Evolutionary conservation across 2,113 vertebrate species (phyloP), one percentile per base, ranked within the genome.

Genomic region (Platysternon megacephalum): DNA sequence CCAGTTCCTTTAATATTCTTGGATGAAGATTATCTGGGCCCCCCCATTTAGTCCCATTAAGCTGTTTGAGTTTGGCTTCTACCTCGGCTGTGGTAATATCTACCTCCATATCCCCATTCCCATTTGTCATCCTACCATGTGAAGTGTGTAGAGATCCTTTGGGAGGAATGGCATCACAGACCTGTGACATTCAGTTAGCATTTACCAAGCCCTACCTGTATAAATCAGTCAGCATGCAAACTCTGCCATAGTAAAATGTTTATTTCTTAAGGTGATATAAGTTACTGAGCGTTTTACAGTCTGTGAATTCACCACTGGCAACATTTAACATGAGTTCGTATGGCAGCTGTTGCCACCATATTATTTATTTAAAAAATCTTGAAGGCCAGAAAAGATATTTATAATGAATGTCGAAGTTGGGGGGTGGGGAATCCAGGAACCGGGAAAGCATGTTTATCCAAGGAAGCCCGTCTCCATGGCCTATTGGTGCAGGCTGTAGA

Each of bases 251-350:
- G 96, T 97, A 98, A 98, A 98, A 98, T 98, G 98, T 98, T 98
- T 98, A 98, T 98, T 98, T 96, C 93, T 97, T 98, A 96, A 97
- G 96, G 97, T 98, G 98, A 98, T 97, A 96, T 88, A 98, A 98
- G 98, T 97, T 98, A 98, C 97, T 97, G 90, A 86, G 97, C 93
- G 86, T 95, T 97, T 96, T 98, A 98, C 98, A 98, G 97, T 97
- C 85, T 68, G 95, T 96, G 98, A 98, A 93, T 95, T 97, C 97
- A 98, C 97, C 97, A 90, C 95, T 93, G 96, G 96, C 1, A 42
- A 98, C 97, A 93, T 52, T n/a, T 48, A 95, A 97, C 95, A 96
- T 94, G 97, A 94, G 91, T 89, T 51, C 87, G 91, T 96, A 97
- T 93, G 91, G 96, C 94, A 97, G 96, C 95, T 56, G 90, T 78